Base-by-base conservation (phyloP, 2,888 invertebrate genomes). In the Schrankia costaestrigalis region DNA sequence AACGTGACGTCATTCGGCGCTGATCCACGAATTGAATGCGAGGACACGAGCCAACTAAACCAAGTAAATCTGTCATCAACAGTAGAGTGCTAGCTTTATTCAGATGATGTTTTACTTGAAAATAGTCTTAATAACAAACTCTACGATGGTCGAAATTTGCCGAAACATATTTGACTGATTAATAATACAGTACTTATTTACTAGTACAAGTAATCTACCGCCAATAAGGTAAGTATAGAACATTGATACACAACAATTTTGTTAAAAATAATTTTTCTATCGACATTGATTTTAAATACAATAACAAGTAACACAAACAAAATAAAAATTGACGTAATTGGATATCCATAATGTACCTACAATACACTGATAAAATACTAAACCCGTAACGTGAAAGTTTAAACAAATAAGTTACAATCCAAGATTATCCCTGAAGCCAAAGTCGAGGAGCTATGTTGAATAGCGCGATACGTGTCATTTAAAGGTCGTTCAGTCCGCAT, bases 401-500 rank as follows among this genome's bases (percentile, higher is more conserved):
- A 38, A 39, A 4, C 33, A 42, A 53, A 56, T 42, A 9, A 33
- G 40, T 24, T 35, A 28, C 25, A 26, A 36, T 41, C 15, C 17
- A 39, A 43, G 12, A 35, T 39, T 31, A 43, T 56, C 52, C 39
- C 43, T 36, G 32, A 41, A 33, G 47, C 41, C 56, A 23, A 35
- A 24, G 39, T 54, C 46, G 46, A 44, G 41, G 37, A 41, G 50
- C 41, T 43, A 31, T 31, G 26, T 34, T 35, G 27, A 30, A 26
- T 31, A 41, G 38, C 36, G 30, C 24, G 34, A 41, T 17, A 28
- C 31, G 28, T 34, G 34, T 43, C 24, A 47, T 64, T 78, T 79
- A 81, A 46, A 83, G 47, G 43, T 83, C 80, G 54, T 77, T 80
- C 33, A 85, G 54, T 38, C 80, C 85, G 46, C 89, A 89, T 56